Conservation (phyloP, 2,113 vertebrate species). For the human (Homo sapiens) region DNA sequence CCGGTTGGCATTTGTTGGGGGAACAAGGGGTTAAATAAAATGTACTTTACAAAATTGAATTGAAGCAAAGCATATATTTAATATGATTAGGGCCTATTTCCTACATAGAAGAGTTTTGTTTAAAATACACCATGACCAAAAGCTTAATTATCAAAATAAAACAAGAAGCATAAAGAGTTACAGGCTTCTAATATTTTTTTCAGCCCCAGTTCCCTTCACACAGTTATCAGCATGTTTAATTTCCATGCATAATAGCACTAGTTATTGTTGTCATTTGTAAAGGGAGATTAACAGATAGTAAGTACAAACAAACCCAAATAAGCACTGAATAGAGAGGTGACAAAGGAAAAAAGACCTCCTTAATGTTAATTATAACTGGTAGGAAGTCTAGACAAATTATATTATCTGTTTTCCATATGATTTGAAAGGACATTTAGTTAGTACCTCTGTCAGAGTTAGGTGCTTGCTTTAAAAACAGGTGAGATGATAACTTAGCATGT, state of each 20-base stretch:
- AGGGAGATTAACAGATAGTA: conserved; percentile 87
- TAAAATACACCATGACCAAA: conserved; percentile 80
- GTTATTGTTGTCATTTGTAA: conserved; percentile 87
- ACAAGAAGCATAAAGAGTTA: conserved; percentile 81
- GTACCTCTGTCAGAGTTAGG: conserved; percentile 60
- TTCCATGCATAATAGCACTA: conserved; percentile 85
- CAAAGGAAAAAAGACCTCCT: conserved; percentile 85
- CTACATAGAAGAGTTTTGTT: conserved; percentile 81
- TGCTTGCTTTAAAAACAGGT: conserved; percentile 72
- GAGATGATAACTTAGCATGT: conserved; percentile 63
- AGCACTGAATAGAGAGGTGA: conserved; percentile 86
- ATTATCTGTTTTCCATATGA: conserved; percentile 81
- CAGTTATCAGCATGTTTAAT: conserved; percentile 87
- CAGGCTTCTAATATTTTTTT: conserved; percentile 82
- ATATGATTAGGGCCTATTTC: conserved; percentile 82
- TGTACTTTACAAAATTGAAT: conserved; percentile 82
- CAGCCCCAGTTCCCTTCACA: conserved; percentile 82
- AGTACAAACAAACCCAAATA: conserved; percentile 86
- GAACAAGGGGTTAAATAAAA: conserved; percentile 84
- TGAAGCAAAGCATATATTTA: conserved; percentile 84
- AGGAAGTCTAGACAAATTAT: conserved; percentile 85
- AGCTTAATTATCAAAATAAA: conserved; percentile 89
- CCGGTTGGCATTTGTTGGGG: conserved; percentile 77
- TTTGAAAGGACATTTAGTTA: conserved; percentile 76
- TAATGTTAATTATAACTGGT: conserved; percentile 86